These are phyloP conservation scores for Heloderma charlesbogerti DNA, from an alignment of 2,113 vertebrate genomes.

Conservation along the genomic window DNA sequence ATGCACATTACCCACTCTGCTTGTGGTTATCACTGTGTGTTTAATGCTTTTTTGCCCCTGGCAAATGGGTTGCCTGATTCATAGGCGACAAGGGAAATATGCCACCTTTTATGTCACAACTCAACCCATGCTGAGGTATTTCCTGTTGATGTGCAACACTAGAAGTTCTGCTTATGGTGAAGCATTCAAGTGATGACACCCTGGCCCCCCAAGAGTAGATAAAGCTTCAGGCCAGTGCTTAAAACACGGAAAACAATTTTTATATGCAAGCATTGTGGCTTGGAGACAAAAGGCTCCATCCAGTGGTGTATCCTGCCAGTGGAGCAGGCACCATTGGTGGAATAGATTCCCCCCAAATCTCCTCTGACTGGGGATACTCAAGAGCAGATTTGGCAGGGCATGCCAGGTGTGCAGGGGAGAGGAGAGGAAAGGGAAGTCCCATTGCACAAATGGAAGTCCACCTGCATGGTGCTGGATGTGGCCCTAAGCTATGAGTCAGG, in stretches of 20 bases:
- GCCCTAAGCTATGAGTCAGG: background rate
- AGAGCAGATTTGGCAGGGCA: background rate
- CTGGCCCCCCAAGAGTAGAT: background rate
- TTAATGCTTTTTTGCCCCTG: background rate
- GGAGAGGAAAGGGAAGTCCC: background rate
- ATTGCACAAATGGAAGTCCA: background rate
- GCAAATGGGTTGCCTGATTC: background rate
- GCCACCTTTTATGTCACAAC: background rate
- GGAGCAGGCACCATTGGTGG: too few relatives aligned
- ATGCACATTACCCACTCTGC: background rate
- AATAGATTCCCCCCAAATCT: background rate
- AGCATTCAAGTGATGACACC: background rate
- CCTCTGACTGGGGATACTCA: background rate
- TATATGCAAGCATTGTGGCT: too few relatives aligned
- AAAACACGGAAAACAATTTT: background rate
- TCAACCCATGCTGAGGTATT: background rate
- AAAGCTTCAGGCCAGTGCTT: background rate
- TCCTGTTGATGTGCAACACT: background rate
- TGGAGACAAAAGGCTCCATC: background rate
- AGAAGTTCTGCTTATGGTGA: background rate
- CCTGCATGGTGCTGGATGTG: too few relatives aligned
- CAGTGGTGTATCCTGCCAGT: background rate
- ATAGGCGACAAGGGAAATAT: background rate
- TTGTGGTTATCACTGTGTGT: background rate
- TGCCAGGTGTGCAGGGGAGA: background rate